phyloP scores from a whole-genome alignment of 1,140 invertebrate species.

The Drosophila jambulina region DNA sequence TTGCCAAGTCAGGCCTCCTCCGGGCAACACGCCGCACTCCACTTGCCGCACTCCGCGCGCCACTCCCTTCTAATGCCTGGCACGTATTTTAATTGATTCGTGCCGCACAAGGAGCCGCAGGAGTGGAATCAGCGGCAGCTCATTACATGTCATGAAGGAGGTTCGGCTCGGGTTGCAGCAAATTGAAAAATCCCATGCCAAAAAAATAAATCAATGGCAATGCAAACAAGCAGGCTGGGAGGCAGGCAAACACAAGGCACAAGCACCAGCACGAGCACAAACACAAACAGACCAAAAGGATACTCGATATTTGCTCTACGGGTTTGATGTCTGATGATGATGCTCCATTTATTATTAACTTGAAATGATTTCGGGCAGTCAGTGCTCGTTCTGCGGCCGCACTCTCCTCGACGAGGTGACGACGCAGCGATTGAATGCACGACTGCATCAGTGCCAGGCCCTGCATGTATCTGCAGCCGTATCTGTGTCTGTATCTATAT shows the following conservation, averaged over 20 bases:
- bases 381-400: conserved; percentile 27
- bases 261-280: conserved; percentile 7
- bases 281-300: conserved; percentile 60
- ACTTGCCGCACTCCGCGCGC: not conserved
- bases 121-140: conserved; percentile 57
- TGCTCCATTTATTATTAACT: conserved; percentile 85
- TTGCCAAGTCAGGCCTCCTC: conserved; percentile 59
- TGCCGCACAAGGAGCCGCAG: conserved; percentile 55
- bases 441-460: conserved; percentile 78
- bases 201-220: conserved; percentile 74
- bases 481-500: conserved; percentile 28
- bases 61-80: conserved; percentile 63
- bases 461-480: conserved; percentile 22
- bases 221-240: conserved; percentile 66
- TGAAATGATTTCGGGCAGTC: conserved; percentile 84
- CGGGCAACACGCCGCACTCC: not conserved
- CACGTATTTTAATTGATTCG: conserved; percentile 84
- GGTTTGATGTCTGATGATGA: conserved; percentile 82
- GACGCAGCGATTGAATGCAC: conserved; percentile 85
- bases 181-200: conserved; percentile 51
- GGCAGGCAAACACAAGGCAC: conserved; percentile 35
- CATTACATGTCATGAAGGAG: conserved; percentile 63
- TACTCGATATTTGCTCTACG: conserved; percentile 72
- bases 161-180: conserved; percentile 25
- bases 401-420: conserved; percentile 63